These are phyloP conservation scores for Manacus vitellinus DNA, from an alignment of 2,113 vertebrate genomes.

Conservation along the genomic window DNA sequence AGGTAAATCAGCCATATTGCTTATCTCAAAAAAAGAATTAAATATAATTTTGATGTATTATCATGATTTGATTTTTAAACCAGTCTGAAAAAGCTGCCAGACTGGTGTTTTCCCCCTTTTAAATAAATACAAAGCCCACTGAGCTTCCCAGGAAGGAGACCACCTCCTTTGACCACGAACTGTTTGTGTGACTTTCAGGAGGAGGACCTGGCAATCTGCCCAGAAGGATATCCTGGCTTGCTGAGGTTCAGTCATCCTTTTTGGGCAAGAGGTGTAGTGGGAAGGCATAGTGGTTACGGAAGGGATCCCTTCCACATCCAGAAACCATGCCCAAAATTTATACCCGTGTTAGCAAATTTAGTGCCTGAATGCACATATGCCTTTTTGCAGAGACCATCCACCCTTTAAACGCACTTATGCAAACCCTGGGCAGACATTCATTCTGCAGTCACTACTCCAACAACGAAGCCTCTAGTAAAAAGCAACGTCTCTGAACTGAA, in stretches of 20 bases:
- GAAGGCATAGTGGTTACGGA: not conserved
- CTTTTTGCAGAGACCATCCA: not conserved
- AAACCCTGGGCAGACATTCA: not conserved
- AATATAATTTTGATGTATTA: not conserved
- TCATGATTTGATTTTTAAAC: not conserved
- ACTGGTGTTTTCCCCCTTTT: not conserved
- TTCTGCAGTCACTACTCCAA: not conserved
- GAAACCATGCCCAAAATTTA: not conserved
- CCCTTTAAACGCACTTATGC: not conserved
- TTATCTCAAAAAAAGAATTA: not conserved
- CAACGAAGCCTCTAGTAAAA: not conserved
- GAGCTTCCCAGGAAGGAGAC: not conserved
- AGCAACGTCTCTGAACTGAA: not conserved
- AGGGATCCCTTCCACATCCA: not conserved
- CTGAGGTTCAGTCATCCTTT: rapidly evolving
- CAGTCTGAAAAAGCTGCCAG: not conserved
- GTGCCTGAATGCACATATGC: not conserved
- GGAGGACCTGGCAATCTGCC: not conserved
- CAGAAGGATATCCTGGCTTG: not conserved
- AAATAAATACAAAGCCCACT: not conserved
- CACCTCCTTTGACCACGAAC: not conserved
- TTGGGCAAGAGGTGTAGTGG: not conserved
- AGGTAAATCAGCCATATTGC: not conserved
- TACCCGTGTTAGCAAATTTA: not conserved
- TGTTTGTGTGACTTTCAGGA: not conserved